phyloP scores from a whole-genome alignment of 2,797 vertebrate species.

The Spinus olivaceus region DNA sequence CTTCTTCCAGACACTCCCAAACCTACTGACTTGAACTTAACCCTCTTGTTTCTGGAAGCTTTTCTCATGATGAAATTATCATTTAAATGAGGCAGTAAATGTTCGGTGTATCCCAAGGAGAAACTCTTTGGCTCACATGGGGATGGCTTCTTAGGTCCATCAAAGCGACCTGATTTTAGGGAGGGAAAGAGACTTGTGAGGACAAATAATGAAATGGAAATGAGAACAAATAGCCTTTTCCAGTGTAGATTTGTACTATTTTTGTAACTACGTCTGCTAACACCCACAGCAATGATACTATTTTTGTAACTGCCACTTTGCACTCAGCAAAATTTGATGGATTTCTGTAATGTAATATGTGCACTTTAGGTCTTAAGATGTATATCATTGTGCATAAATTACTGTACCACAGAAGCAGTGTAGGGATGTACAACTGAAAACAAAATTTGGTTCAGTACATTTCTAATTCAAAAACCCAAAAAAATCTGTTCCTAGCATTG shows the following conservation, averaged over 20 bases:
- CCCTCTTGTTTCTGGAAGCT: neutral
- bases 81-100: neutral
- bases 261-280: neutral
- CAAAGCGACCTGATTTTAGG: neutral
- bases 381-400: conserved; percentile 7
- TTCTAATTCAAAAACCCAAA: neutral
- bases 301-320: conserved; percentile 26
- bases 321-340: conserved; percentile 3
- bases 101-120: neutral
- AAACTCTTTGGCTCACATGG: neutral
- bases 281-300: neutral
- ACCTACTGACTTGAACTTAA: neutral
- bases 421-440: neutral
- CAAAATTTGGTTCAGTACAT: neutral
- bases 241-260: neutral
- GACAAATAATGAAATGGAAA: neutral
- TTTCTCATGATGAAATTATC: neutral
- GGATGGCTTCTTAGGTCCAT: neutral
- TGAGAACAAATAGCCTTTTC: neutral
- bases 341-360: neutral
- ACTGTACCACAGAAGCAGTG: neutral
- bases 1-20: neutral
- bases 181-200: neutral
- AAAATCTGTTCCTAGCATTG: neutral
- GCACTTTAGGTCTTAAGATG: conserved; percentile 9